These are phyloP conservation scores for Sminthurides aquaticus DNA, from an alignment of 2,888 invertebrate genomes.

Conservation along the genomic window DNA sequence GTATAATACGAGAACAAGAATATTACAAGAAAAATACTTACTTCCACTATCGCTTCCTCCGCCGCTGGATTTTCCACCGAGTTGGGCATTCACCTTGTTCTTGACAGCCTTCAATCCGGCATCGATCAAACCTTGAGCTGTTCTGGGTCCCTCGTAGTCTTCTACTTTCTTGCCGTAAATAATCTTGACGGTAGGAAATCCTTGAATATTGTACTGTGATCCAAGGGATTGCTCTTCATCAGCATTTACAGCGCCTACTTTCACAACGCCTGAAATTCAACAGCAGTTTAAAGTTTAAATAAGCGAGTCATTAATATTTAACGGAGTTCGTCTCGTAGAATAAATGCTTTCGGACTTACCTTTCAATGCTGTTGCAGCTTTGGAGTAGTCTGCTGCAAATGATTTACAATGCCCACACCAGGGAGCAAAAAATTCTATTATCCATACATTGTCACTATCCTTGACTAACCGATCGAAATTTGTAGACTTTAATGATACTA, in stretches of 20 bases:
- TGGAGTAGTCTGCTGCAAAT: constrained; percentile 85
- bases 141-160: constrained; percentile 76
- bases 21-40: too few relatives aligned
- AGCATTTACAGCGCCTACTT: constrained; percentile 89
- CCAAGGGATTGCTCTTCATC: constrained; percentile 78
- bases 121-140: constrained; percentile 78
- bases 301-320: too few relatives aligned
- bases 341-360: too few relatives aligned
- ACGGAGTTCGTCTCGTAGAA: too few relatives aligned
- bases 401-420: constrained; percentile 70
- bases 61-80: constrained; percentile 54
- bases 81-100: constrained; percentile 62
- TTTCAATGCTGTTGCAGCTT: constrained; percentile 85
- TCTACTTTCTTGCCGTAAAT: constrained; percentile 81
- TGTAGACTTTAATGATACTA: constrained; percentile 73
- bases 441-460: constrained; percentile 79
- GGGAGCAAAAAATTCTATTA: constrained; percentile 93
- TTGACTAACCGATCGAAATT: constrained; percentile 81
- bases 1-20: background rate
- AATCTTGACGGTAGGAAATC: constrained; percentile 94
- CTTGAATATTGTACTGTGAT: constrained; percentile 70
- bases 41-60: constrained; percentile 23
- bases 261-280: constrained; percentile 67
- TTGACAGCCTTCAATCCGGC: constrained; percentile 70
- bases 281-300: background rate